Conservation (phyloP, 2,113 vertebrate genomes). For the Piaya cayana region DNA sequence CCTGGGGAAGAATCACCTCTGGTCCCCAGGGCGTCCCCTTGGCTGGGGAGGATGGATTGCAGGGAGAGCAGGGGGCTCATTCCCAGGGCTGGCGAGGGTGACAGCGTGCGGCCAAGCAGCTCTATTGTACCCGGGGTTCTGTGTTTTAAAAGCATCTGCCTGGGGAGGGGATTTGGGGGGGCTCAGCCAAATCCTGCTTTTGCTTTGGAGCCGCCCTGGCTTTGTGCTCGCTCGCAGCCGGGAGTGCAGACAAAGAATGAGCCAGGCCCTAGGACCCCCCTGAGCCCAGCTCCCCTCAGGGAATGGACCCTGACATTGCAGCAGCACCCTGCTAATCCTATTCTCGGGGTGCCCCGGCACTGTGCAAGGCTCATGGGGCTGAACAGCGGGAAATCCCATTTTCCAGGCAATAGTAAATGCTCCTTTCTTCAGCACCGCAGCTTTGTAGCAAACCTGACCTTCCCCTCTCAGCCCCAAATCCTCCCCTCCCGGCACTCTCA, state of each 20-base stretch:
- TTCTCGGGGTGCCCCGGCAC: neutral
- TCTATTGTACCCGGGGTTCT: neutral
- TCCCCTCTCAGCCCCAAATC: neutral
- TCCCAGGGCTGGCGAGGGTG: neutral
- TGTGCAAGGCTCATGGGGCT: neutral
- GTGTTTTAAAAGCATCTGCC: neutral
- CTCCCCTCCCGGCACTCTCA: neutral
- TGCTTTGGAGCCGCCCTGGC: neutral
- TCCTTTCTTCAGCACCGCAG: neutral
- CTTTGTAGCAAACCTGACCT: neutral
- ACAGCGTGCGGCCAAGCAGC: neutral
- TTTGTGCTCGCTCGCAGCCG: neutral
- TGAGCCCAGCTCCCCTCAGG: neutral
- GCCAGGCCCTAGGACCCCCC: neutral
- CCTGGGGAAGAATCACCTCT: neutral
- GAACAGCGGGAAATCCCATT: neutral
- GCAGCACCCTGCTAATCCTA: neutral
- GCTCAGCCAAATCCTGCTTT: neutral
- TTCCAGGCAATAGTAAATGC: neutral
- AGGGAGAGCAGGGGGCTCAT: neutral
- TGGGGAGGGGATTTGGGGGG: neutral
- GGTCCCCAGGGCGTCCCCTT: neutral
- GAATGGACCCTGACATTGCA: constrained; percentile 13
- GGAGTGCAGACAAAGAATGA: constrained; percentile 31
- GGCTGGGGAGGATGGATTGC: neutral